Percentiles rank a stretch among this genome's conserved stretches.
phyloP scores from a whole-genome alignment of 2,888 invertebrate genomes.

The Trissolcus brochymenae region DNA sequence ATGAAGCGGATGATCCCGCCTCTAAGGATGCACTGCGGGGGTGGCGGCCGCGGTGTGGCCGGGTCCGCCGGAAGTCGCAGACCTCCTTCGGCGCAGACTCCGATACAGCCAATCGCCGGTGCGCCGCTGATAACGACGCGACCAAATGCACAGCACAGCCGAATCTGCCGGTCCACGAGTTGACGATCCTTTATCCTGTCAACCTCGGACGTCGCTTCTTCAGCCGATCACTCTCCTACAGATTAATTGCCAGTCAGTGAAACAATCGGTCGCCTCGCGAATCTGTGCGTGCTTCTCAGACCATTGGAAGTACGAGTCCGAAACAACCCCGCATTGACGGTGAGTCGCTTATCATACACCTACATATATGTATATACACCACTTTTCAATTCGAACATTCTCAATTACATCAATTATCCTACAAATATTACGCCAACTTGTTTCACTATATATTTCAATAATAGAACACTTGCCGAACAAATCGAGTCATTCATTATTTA shows the following conservation, averaged over 20 bases:
- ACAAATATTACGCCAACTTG: too few relatives aligned
- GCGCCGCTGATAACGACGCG: slow-evolving; percentile 75
- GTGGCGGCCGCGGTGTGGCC: slow-evolving; percentile 51
- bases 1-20: slow-evolving; percentile 74
- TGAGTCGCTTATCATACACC: slow-evolving; percentile 55
- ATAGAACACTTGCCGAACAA: too few relatives aligned
- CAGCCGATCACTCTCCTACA: background rate
- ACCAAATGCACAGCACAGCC: slow-evolving; percentile 73
- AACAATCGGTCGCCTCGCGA: background rate
- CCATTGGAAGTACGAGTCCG: slow-evolving; percentile 3
- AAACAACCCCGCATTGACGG: slow-evolving; percentile 71
- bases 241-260: slow-evolving; percentile 12
- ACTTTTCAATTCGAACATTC: too few relatives aligned
- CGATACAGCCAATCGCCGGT: slow-evolving; percentile 76
- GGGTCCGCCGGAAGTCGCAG: slow-evolving; percentile 54
- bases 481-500: too few relatives aligned
- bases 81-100: slow-evolving; percentile 73
- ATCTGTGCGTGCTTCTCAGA: slow-evolving; percentile 12
- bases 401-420: too few relatives aligned
- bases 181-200: slow-evolving; percentile 63
- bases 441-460: too few relatives aligned
- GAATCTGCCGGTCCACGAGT: slow-evolving; percentile 70
- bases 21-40: slow-evolving; percentile 69
- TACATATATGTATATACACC: too few relatives aligned
- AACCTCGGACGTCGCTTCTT: slow-evolving; percentile 20